phyloP scores from a whole-genome alignment of 2,113 vertebrate species.

The Emberiza fucata region DNA sequence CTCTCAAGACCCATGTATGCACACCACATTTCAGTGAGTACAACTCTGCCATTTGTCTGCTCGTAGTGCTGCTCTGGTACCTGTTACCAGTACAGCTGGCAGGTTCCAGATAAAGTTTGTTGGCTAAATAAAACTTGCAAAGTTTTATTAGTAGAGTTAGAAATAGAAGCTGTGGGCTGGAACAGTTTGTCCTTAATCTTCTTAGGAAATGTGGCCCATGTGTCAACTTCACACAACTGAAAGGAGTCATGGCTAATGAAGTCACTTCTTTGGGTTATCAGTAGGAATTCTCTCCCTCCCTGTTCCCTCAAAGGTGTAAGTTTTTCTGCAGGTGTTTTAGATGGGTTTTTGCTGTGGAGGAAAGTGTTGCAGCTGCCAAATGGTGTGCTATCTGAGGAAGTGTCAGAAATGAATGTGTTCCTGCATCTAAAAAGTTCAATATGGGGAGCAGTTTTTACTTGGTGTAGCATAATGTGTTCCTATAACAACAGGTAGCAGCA shows the following conservation, averaged over 20 bases:
- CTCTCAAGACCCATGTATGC: slow-evolving; percentile 97
- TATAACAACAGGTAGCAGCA: neutral
- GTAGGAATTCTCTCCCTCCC: neutral
- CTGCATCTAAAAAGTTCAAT: neutral
- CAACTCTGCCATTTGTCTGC: neutral
- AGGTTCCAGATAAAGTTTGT: neutral
- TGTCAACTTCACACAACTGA: neutral
- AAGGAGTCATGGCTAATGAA: neutral
- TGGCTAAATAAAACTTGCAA: neutral
- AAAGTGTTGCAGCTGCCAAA: neutral
- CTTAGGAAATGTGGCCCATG: neutral
- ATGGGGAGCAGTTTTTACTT: neutral
- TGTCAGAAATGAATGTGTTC: neutral
- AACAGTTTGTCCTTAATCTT: neutral
- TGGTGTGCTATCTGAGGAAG: neutral
- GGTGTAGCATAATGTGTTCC: neutral
- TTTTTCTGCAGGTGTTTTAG: neutral
- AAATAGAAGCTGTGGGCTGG: neutral
- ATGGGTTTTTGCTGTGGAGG: neutral
- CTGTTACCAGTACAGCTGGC: fast-evolving
- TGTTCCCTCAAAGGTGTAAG: neutral
- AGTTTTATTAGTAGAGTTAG: neutral
- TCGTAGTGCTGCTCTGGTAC: neutral
- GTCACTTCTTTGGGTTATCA: neutral
- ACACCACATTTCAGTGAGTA: slow-evolving; percentile 96